Evolutionary conservation across 2,888 invertebrate species (phyloP), one percentile per base, ranked within the genome.

Genomic region (Lithophane socia): DNA sequence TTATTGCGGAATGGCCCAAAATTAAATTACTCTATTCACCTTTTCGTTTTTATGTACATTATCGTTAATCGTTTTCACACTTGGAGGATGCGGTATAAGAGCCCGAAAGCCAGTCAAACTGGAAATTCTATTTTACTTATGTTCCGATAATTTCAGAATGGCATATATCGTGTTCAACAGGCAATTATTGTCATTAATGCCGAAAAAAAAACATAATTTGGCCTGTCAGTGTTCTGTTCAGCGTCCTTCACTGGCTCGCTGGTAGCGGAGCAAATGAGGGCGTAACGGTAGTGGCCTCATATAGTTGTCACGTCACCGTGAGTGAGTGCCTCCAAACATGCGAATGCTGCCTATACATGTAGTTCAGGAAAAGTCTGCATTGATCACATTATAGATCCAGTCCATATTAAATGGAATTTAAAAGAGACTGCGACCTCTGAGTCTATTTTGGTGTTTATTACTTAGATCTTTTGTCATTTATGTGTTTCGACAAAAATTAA

Each of bases 281-380:
- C 70, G 66, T 77, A 64, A 73, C 56, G 37, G 24, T 42, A 24
- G 64, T 69, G 70, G 21, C 70, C 80, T 52, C 76, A 76, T 68
- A 44, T 60, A 77, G 13, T 49, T 75, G 73, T 78, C 78, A 84
- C 63, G 68, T 42, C 44, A 58, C 37, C 49, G 29, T 74, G 54
- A 80, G 29, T 49, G 42, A 82, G 60, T 75, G 61, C 12, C 52
- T 52, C 56, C 47, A 8, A 58, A 79, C 79, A 79, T 72, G 82
- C 79, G 13, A 79, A 58, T 56, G 44, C 29, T 61, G 13, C 49
- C 24, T 47, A 47, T 37, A 29, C n/a, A 37, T 73, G 16, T 29
- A 52, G 44, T 66, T 66, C 47, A 24, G n/a, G 13, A 37, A 21
- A 10, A 44, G 21, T 29, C 7, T 24, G 3, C 37, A 18, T 67